Evolutionary conservation across 2,797 vertebrate genomes (phyloP).

Genomic region (Etheostoma nigrum): DNA sequence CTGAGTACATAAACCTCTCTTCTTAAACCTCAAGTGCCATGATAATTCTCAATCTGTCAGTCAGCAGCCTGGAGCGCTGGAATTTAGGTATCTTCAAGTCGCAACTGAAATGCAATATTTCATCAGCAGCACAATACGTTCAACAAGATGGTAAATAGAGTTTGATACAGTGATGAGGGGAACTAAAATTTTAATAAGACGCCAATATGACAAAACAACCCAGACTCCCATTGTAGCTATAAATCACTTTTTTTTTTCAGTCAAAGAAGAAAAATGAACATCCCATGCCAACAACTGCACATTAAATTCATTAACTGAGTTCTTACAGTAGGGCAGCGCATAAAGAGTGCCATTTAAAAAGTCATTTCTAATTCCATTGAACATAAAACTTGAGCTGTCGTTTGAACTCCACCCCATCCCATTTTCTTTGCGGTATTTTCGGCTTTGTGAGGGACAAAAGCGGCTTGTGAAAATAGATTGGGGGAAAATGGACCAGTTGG

Average conservation of each 20-base stretch:
- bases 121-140: constrained; percentile 7
- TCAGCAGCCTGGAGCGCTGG: constrained; percentile 31
- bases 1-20: constrained; percentile 54
- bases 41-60: constrained; percentile 55
- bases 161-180: constrained; percentile 37
- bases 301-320: constrained; percentile 81
- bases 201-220: constrained; percentile 62
- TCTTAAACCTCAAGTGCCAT: constrained; percentile 33
- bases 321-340: constrained; percentile 71
- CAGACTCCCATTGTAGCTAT: constrained; percentile 53
- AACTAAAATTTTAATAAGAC: constrained; percentile 48
- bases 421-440: constrained; percentile 78
- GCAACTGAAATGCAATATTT: constrained; percentile 44
- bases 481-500: constrained; percentile 81
- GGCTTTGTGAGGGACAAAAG: constrained; percentile 83
- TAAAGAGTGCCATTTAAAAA: constrained; percentile 81
- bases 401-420: constrained; percentile 75
- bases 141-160: constrained; percentile 40
- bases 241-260: constrained; percentile 75
- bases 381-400: constrained; percentile 82
- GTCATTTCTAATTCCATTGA: constrained; percentile 80
- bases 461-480: constrained; percentile 80
- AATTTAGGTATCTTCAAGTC: constrained; percentile 36
- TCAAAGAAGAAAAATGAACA: constrained; percentile 51
- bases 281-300: constrained; percentile 72